phyloP scores from a whole-genome alignment of 2,888 invertebrate genomes.

The Microchrysa polita region DNA sequence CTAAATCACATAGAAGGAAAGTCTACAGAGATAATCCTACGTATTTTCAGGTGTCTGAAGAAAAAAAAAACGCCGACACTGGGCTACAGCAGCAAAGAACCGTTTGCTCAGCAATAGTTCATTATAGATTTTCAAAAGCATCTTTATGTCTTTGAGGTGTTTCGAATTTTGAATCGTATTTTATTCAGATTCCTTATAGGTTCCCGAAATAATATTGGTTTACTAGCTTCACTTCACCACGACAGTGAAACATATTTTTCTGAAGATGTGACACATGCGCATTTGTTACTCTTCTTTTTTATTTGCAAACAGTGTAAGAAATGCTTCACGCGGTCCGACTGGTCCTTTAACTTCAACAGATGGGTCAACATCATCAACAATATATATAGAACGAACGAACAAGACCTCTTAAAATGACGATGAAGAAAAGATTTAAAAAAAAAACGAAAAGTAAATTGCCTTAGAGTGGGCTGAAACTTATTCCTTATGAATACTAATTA shows the following conservation, averaged over 20 bases:
- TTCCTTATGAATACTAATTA: slow-evolving; percentile 39
- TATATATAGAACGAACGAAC: too few relatives aligned
- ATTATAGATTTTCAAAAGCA: too few relatives aligned
- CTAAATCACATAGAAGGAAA: background rate
- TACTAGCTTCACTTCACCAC: too few relatives aligned
- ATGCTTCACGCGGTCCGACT: too few relatives aligned
- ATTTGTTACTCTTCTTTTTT: too few relatives aligned
- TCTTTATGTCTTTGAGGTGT: too few relatives aligned
- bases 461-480: slow-evolving; percentile 30
- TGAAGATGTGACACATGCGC: background rate
- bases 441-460: slow-evolving; percentile 28
- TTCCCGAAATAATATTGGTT: background rate
- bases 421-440: background rate
- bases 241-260: background rate
- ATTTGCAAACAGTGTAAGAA: too few relatives aligned
- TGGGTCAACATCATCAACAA: too few relatives aligned
- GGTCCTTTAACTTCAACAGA: too few relatives aligned
- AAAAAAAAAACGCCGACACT: too few relatives aligned
- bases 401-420: too few relatives aligned
- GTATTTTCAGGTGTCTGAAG: too few relatives aligned
- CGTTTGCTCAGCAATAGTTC: slow-evolving; percentile 23
- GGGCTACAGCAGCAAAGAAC: slow-evolving; percentile 26
- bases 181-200: background rate
- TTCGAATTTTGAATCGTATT: background rate
- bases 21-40: slow-evolving; percentile 7